Base-by-base conservation (phyloP, 2,888 invertebrate species). In the Callyntrura guangdongensis region DNA sequence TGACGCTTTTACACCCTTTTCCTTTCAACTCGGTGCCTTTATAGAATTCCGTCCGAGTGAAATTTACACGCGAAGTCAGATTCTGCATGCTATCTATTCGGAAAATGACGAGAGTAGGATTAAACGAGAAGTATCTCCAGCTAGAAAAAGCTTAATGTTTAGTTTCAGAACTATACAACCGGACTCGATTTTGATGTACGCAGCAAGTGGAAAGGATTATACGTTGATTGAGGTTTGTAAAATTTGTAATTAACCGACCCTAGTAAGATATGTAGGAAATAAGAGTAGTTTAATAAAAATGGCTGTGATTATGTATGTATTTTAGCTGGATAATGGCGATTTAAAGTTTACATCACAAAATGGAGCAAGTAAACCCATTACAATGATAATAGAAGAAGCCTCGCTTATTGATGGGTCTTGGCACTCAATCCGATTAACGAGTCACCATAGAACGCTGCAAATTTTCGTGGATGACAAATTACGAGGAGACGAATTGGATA, bases 161-260 rank as follows among this genome's bases (percentile, higher is more conserved):
- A 96, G 97, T 93, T 98, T 99, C 95, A 96, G 97, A 94, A 98
- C 99, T 0, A 96, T 97, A 20, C 96, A 96, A 94, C 95, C 96
- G 67, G 96, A 97, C 94, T 99, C 98, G 0, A 95, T 98, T 47
- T 95, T 99, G n/a, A 96, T 99, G 93, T 98, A 97, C 94, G 97
- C 98, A 0, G 97, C 97, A 0, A 98, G 98, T 56, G 97, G 98
- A 94, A 97, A 97, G 94, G 97, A 98, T 95, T 98, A 97, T 94
- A 98, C 98, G 0, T 96, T 97, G 0, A 96, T 98, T 89, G 97
- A 98, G 95, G 96, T 96, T 94, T 27, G 47, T 59, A 20, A 56
- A n/a, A 56, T 36, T 36, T 36, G 2, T 36, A 36, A 36, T n/a
- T n/a, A n/a, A n/a, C n/a, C n/a, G n/a, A n/a, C n/a, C n/a, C n/a